Percentiles rank a stretch among this genome's conserved stretches.
phyloP scores from a whole-genome alignment of 92 coral and sea anemone species.

The Bergia puertoricense region DNA sequence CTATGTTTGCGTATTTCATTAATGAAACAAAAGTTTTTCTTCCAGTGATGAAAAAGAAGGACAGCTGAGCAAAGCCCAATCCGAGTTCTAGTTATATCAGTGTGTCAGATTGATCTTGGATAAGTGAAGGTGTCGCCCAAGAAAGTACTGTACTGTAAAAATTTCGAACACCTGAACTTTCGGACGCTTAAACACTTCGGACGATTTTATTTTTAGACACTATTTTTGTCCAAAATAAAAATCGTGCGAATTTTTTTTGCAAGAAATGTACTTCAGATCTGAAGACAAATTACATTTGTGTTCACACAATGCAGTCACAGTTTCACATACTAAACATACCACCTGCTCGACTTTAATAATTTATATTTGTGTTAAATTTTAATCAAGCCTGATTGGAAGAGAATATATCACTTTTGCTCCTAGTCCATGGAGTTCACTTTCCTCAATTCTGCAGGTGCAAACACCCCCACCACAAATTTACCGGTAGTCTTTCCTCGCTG shows the following conservation, averaged over 20 bases:
- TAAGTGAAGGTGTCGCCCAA: too few species aligned
- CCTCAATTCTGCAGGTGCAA: conserved; percentile 49
- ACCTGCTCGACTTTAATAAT: conserved; percentile 52
- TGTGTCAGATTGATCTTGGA: too few species aligned
- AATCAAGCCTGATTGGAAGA: conserved; percentile 52
- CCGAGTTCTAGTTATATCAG: too few species aligned
- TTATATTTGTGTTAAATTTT: conserved; percentile 59
- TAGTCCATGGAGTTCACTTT: conserved; percentile 42
- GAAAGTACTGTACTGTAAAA: too few species aligned
- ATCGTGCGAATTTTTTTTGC: neutral
- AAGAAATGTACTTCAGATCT: neutral
- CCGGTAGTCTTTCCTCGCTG: conserved; percentile 6
- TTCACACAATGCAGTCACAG: neutral
- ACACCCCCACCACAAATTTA: conserved; percentile 37
- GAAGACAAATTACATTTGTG: neutral
- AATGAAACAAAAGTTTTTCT: too few species aligned
- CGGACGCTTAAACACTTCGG: too few species aligned
- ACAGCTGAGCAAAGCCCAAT: too few species aligned
- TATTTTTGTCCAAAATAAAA: too few species aligned
- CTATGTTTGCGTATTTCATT: too few species aligned
- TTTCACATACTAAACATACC: neutral
- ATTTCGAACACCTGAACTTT: too few species aligned
- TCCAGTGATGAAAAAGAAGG: too few species aligned
- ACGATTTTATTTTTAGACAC: too few species aligned
- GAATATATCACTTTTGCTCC: conserved; percentile 54